Percentiles rank a stretch among this genome's conserved stretches.
These are phyloP conservation scores for Cotesia chilonis DNA, from an alignment of 1,140 invertebrate species.

Conservation along the genomic window DNA sequence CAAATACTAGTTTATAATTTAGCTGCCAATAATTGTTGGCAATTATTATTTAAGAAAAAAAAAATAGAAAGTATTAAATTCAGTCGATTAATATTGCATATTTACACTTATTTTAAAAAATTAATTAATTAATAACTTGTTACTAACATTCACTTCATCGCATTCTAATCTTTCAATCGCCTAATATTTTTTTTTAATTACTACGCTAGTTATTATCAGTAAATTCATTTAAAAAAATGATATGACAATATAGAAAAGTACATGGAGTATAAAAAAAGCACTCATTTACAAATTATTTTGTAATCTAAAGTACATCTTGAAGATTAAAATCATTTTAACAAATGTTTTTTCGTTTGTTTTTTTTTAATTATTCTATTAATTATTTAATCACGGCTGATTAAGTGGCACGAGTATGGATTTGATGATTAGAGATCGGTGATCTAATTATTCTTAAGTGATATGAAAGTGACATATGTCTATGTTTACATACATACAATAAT, in stretches of 20 bases:
- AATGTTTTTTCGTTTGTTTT: neutral
- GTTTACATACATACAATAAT: neutral
- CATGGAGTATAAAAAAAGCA: conserved; percentile 23
- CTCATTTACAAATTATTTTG: conserved; percentile 25
- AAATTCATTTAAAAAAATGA: conserved; percentile 5
- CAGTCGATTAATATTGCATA: conserved; percentile 14
- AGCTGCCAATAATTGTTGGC: neutral
- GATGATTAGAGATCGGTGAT: conserved; percentile 1
- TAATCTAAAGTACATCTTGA: too few species aligned
- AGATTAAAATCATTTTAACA: neutral
- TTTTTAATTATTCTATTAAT: neutral
- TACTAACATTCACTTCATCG: too few species aligned
- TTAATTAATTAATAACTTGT: too few species aligned
- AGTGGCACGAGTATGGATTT: conserved; percentile 11
- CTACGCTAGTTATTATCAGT: neutral
- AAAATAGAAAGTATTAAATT: conserved; percentile 16
- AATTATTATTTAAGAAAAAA: neutral
- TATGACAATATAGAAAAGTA: conserved; percentile 23
- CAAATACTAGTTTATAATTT: conserved; percentile 11
- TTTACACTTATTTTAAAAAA: neutral
- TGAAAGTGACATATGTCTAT: conserved; percentile 3
- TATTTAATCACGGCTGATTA: neutral
- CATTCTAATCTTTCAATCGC: too few species aligned
- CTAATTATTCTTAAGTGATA: conserved; percentile 12
- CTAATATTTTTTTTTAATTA: too few species aligned